A percentile compares a stretch with the other conserved stretches of the same genome.
These are phyloP conservation scores for Rhynchophorus ferrugineus DNA, from an alignment of 1,140 invertebrate genomes.

Conservation along the genomic window DNA sequence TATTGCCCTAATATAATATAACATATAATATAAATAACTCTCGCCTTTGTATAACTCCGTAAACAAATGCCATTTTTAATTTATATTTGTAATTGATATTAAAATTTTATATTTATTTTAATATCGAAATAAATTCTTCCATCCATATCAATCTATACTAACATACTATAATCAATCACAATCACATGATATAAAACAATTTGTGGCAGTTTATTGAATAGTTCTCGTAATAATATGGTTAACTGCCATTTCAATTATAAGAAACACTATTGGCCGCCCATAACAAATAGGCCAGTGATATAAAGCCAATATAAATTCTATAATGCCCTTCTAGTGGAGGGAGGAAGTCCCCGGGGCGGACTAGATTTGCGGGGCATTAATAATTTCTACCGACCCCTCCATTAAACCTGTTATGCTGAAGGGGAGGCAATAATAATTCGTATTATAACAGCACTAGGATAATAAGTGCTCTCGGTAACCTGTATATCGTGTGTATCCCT, in stretches of 20 bases:
- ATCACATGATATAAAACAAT: too few species aligned
- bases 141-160: too few species aligned
- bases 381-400: slow-evolving; percentile 16
- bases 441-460: slow-evolving; percentile 7
- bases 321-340: slow-evolving; percentile 12
- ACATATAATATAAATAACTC: too few species aligned
- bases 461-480: slow-evolving; percentile 7
- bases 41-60: too few species aligned
- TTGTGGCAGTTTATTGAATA: too few species aligned
- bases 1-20: too few species aligned
- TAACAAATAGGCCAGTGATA: slow-evolving; percentile 7
- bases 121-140: too few species aligned
- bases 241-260: neutral
- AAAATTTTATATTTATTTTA: too few species aligned
- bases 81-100: too few species aligned
- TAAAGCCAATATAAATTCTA: slow-evolving; percentile 18
- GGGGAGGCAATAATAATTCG: slow-evolving; percentile 13
- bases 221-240: neutral
- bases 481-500: slow-evolving; percentile 5
- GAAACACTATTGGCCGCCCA: slow-evolving; percentile 3
- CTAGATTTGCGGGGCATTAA: slow-evolving; percentile 17
- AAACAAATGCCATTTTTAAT: too few species aligned
- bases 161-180: too few species aligned
- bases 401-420: slow-evolving; percentile 18
- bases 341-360: slow-evolving; percentile 1